Percentiles rank a stretch among this genome's conserved stretches.
These are phyloP conservation scores for Cephus spinipes DNA, from an alignment of 2,888 invertebrate genomes.

Conservation along the genomic window DNA sequence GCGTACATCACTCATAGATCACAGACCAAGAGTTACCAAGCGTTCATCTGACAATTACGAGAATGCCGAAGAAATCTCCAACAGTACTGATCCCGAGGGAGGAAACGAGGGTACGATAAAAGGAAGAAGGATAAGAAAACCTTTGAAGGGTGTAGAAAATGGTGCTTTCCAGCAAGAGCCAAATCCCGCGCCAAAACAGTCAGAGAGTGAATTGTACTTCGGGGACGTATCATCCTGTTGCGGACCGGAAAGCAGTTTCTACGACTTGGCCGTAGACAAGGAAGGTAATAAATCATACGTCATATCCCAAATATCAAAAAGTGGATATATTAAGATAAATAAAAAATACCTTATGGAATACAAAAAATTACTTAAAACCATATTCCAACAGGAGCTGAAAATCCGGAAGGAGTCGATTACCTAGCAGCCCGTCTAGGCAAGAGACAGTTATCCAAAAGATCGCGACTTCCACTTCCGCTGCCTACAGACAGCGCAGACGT, in stretches of 20 bases:
- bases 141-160: conserved; percentile 80
- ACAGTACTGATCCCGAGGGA: conserved; percentile 56
- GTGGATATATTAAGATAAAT: conserved; percentile 24
- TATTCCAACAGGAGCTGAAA: conserved; percentile 47
- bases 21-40: conserved; percentile 26
- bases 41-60: conserved; percentile 60
- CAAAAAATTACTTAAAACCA: conserved; percentile 53
- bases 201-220: conserved; percentile 87
- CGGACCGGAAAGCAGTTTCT: conserved; percentile 71
- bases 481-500: conserved; percentile 44
- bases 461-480: conserved; percentile 67
- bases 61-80: conserved; percentile 59
- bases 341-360: conserved; percentile 38
- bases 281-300: conserved; percentile 50
- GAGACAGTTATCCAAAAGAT: conserved; percentile 72
- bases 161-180: conserved; percentile 79
- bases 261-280: conserved; percentile 71
- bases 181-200: conserved; percentile 72
- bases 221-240: conserved; percentile 89
- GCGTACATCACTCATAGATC: conserved; percentile 5
- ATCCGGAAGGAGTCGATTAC: conserved; percentile 71
- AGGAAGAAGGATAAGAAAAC: conserved; percentile 67
- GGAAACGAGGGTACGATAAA: conserved; percentile 52
- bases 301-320: conserved; percentile 35
- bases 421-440: conserved; percentile 71